Conservation (phyloP, 1,140 invertebrate species). For the Pseudomyrmex gracilis region DNA sequence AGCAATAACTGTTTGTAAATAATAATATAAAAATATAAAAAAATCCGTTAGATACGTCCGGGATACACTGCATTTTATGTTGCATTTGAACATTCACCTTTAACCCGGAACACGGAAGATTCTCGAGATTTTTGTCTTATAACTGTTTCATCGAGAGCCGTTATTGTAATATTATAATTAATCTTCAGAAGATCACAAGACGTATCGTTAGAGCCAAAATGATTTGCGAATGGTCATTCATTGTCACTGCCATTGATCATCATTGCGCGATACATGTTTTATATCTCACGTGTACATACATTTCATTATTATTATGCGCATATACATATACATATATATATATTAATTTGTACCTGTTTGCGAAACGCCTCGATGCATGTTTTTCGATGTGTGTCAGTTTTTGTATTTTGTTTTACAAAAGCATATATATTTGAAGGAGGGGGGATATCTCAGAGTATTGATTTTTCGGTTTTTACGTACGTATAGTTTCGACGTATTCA, state of each 20-base stretch:
- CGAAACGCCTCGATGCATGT: slow-evolving; percentile 66
- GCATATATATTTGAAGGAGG: slow-evolving; percentile 14
- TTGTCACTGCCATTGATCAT: slow-evolving; percentile 1
- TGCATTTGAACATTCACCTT: too few relatives aligned
- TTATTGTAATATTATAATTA: too few relatives aligned
- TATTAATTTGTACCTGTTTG: slow-evolving; percentile 28
- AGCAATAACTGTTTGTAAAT: too few relatives aligned
- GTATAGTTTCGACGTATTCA: slow-evolving; percentile 63
- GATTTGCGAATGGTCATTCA: slow-evolving; percentile 20
- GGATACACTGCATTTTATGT: too few relatives aligned
- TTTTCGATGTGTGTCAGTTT: slow-evolving; percentile 69
- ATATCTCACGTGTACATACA: slow-evolving; percentile 53
- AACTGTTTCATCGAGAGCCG: too few relatives aligned
- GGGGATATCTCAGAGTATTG: slow-evolving; percentile 2
- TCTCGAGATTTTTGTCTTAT: too few relatives aligned
- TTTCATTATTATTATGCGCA: too few relatives aligned
- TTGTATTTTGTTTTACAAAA: slow-evolving; percentile 48
- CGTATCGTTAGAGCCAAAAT: background rate
- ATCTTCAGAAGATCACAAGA: too few relatives aligned
- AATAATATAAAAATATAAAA: too few relatives aligned
- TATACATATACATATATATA: slow-evolving; percentile 54
- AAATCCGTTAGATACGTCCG: too few relatives aligned
- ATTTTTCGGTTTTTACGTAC: slow-evolving; percentile 61
- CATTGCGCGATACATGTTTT: slow-evolving; percentile 2
- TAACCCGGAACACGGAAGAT: too few relatives aligned